Base-by-base conservation (phyloP, 2,113 vertebrate species). In the Dryoscopus gambensis region DNA sequence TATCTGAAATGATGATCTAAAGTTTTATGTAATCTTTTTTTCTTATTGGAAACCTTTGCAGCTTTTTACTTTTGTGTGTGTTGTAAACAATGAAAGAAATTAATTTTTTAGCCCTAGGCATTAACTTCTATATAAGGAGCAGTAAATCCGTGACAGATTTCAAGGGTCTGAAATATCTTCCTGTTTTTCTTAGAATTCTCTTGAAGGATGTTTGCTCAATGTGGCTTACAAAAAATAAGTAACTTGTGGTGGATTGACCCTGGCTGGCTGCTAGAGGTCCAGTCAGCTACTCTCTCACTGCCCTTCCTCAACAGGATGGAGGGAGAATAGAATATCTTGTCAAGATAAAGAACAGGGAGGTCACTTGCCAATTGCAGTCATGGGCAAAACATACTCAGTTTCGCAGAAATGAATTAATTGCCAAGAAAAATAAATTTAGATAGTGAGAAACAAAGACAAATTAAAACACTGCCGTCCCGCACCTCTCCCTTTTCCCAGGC, bases 211-310 rank as follows among this genome's bases (percentile, higher is more conserved):
- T 92, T 68, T 84, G 69, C 30, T 84, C 55, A 60, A 5, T 33
- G 25, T 89, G 91, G 60, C 87, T 96, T 95, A 86, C 19, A 53
- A 83, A 93, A 96, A 95, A 59, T 90, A 42, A 82, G 35, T 79
- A 33, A 22, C n/a, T 63, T 57, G 31, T 62, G 19, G 19, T 84
- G 59, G 11, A 15, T 31, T 84, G 73, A 47, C 63, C 15, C 22
- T 47, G 33, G 10, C 53, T 75, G 25, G 39, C 33, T 92, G 35
- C 20, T 37, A 31, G 35, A 79, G 2, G 5, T 55, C 39, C 57
- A 59, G 42, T 60, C 63, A 39, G 59, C 76, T 9, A 2, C 10
- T 25, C 33, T 50, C 12, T 50, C 22, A 14, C 31, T 88, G 23
- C 8, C 14, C 11, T 53, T 67, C 62, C 80, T 65, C 73, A 57